Base-by-base conservation (phyloP, 1,140 invertebrate species). In the Pseudoatta argentina region DNA sequence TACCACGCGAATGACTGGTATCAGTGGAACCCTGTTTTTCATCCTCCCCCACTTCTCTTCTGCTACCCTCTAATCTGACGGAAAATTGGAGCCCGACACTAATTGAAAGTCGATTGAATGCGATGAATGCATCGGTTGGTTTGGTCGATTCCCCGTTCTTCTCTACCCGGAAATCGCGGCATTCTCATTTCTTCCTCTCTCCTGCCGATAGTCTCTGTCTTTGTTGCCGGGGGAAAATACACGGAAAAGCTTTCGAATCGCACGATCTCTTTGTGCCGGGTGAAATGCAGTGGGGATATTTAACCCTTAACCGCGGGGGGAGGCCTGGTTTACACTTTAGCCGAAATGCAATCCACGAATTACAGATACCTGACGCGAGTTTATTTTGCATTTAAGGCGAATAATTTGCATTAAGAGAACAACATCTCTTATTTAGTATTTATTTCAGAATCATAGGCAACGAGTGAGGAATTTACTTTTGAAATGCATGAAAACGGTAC, bases 31-130 rank as follows among this genome's bases (percentile, higher is more conserved):
- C 81, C 76, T 88, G 83, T 85, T 91, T 91, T 85, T 85, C 34
- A 57, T 18, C 83, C 55, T 12, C 51, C 14, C 55, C 18, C 21
- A 1, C 16, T 7, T 18, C 18, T 66, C 27, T 14, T 2, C 34
- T 30, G 2, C 34, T 30, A 2, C 44, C 18, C 76, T 1, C 55
- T 18, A 10, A 14, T 44, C 71, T 71, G 64, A 67, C 85, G 83
- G 81, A 91, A 89, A 92, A 90, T 87, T 87, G 79, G 86, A 91
- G 77, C 79, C 64, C 82, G 78, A 85, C 87, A 67, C 85, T 92
- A 92, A 92, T 92, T 91, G 87, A 89, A 88, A 92, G 87, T 88
- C 91, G 83, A 92, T 92, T 88, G 89, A 91, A 92, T 78, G 87
- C 85, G 77, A 90, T 91, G 89, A 92, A 88, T 90, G 87, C 76